Conservation (phyloP, 2,797 vertebrate species). For the Lates japonicus region DNA sequence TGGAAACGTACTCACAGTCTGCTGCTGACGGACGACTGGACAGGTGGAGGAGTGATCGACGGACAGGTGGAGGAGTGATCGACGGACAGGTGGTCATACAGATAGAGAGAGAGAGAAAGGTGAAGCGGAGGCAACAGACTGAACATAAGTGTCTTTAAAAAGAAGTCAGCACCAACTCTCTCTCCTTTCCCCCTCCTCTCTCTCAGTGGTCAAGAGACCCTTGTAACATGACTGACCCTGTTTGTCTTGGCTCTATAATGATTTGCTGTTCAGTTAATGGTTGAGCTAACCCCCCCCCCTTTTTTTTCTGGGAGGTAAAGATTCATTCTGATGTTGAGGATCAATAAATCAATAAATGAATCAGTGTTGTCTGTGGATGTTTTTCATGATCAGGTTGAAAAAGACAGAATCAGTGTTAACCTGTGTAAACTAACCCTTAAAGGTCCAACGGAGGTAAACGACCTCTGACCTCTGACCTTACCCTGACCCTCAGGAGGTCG, state of each 20-base stretch:
- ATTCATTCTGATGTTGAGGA: not conserved
- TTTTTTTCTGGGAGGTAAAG: not conserved
- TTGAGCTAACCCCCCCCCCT: not conserved
- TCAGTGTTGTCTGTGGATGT: not conserved
- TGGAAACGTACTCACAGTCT: slow-evolving; percentile 57
- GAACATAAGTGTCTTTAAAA: slow-evolving; percentile 24
- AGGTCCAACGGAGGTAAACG: too few relatives aligned
- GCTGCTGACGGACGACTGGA: slow-evolving; percentile 5
- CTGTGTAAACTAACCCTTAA: too few relatives aligned
- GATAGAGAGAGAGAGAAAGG: not conserved
- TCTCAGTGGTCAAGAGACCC: not conserved
- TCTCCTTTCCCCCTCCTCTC: not conserved
- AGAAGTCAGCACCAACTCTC: not conserved
- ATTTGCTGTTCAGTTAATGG: slow-evolving; percentile 51
- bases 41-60: not conserved
- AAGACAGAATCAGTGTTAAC: too few relatives aligned
- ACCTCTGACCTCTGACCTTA: too few relatives aligned
- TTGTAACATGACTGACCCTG: slow-evolving; percentile 7
- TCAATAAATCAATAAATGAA: not conserved
- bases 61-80: not conserved
- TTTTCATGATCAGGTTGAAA: too few relatives aligned
- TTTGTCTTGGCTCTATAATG: slow-evolving; percentile 34
- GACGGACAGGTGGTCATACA: not conserved
- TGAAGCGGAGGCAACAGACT: not conserved
- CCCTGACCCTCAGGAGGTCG: too few relatives aligned